Percentiles rank a stretch among this genome's conserved stretches.
These are phyloP conservation scores for Ptiloglossa arizonensis DNA, from an alignment of 1,140 invertebrate genomes.

Conservation along the genomic window DNA sequence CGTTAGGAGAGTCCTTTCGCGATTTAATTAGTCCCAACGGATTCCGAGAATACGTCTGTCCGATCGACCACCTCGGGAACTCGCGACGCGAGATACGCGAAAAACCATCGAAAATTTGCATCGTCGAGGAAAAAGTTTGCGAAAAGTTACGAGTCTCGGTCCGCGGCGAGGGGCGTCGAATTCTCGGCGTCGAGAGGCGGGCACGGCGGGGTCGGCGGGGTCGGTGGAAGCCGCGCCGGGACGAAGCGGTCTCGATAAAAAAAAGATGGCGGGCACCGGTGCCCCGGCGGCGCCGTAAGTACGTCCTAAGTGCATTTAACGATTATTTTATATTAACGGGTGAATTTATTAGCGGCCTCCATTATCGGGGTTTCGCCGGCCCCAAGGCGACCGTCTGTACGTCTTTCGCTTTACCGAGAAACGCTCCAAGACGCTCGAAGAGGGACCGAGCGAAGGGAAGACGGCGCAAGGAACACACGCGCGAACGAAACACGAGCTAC, in stretches of 20 bases:
- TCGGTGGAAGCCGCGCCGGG: constrained; percentile 55
- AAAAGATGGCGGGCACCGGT: constrained; percentile 69
- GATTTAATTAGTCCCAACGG: too few species aligned
- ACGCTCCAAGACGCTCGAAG: constrained; percentile 49
- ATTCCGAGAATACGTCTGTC: too few species aligned
- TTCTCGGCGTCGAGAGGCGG: too few species aligned
- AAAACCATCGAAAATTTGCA: too few species aligned
- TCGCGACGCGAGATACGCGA: too few species aligned
- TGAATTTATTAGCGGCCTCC: constrained; percentile 80
- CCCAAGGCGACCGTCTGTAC: constrained; percentile 68
- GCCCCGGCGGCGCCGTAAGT: constrained; percentile 75
- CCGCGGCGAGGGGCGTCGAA: too few species aligned
- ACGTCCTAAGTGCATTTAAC: constrained; percentile 81
- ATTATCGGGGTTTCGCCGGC: constrained; percentile 75
- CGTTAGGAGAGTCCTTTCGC: too few species aligned
- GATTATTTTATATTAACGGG: constrained; percentile 81
- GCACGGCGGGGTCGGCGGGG: too few species aligned
- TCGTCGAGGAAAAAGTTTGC: too few species aligned
- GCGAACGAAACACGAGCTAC: constrained; percentile 25
- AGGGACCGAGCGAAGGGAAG: constrained; percentile 21
- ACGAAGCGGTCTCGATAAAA: constrained; percentile 76
- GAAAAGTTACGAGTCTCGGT: too few species aligned
- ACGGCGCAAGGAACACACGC: not conserved
- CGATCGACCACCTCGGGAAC: too few species aligned
- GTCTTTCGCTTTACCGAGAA: constrained; percentile 59